Conservation (phyloP, 2,888 invertebrate species). For the Chironomus tentans region DNA sequence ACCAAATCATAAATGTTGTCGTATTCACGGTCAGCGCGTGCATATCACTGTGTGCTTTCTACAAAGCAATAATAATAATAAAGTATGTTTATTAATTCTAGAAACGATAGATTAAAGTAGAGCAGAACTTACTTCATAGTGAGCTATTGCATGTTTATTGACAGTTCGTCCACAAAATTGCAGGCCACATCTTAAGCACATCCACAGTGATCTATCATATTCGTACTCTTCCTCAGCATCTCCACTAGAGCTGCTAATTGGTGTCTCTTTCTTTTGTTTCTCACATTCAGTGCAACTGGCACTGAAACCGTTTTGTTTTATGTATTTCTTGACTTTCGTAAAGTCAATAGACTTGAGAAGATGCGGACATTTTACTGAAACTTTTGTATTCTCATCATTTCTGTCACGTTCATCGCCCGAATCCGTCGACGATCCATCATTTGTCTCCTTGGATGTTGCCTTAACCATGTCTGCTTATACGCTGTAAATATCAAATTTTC, state of each 20-base stretch:
- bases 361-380: conserved; percentile 49
- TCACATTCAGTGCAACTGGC: conserved; percentile 51
- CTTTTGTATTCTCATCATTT: conserved; percentile 43
- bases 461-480: neutral
- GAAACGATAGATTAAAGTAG: neutral
- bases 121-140: conserved; percentile 46
- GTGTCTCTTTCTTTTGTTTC: conserved; percentile 34
- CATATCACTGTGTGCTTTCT: conserved; percentile 62
- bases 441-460: conserved; percentile 29
- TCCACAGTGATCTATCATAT: conserved; percentile 53
- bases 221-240: conserved; percentile 37
- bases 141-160: conserved; percentile 63
- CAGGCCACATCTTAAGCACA: conserved; percentile 73
- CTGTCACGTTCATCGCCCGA: conserved; percentile 66
- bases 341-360: conserved; percentile 59
- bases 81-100: neutral
- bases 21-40: conserved; percentile 68
- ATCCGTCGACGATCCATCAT: conserved; percentile 55
- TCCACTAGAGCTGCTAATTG: conserved; percentile 29
- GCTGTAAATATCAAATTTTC: too few relatives aligned
- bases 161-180: conserved; percentile 62
- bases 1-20: conserved; percentile 63
- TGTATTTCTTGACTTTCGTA: conserved; percentile 48
- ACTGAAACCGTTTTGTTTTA: conserved; percentile 44
- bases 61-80: neutral